phyloP scores from a whole-genome alignment of 1,140 invertebrate species.

The Drosophila nebulosa region DNA sequence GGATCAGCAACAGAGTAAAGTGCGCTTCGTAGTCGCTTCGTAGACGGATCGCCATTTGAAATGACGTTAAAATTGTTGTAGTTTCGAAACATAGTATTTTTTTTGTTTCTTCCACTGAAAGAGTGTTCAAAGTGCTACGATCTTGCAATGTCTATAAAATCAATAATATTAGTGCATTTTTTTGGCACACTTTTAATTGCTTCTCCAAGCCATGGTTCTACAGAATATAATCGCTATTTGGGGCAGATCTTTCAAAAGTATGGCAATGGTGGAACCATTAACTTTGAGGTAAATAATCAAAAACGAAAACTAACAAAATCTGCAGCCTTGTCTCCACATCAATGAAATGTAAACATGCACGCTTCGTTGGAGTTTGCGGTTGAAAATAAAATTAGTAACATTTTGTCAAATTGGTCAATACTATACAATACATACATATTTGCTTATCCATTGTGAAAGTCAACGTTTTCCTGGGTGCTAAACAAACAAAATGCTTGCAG shows the following conservation, averaged over 20 bases:
- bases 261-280: slow-evolving; percentile 83
- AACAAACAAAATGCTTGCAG: slow-evolving; percentile 34
- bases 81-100: not conserved
- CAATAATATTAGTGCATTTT: slow-evolving; percentile 20
- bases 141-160: slow-evolving; percentile 35
- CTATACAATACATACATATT: slow-evolving; percentile 36
- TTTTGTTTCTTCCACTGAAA: not conserved
- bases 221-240: slow-evolving; percentile 77
- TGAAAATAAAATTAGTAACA: slow-evolving; percentile 52
- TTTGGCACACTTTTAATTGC: slow-evolving; percentile 10
- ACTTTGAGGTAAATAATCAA: slow-evolving; percentile 82
- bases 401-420: slow-evolving; percentile 22
- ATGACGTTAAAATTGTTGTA: slow-evolving; percentile 20
- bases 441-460: slow-evolving; percentile 42
- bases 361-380: slow-evolving; percentile 32
- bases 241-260: slow-evolving; percentile 84
- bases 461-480: slow-evolving; percentile 5
- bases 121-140: slow-evolving; percentile 21
- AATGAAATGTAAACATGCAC: slow-evolving; percentile 20
- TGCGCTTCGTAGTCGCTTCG: slow-evolving; percentile 12
- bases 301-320: slow-evolving; percentile 21
- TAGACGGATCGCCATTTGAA: slow-evolving; percentile 17
- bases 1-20: slow-evolving; percentile 29
- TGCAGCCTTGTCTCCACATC: slow-evolving; percentile 31
- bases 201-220: slow-evolving; percentile 26